These are phyloP conservation scores for Epinotia ramella DNA, from an alignment of 2,888 invertebrate species.

Conservation along the genomic window DNA sequence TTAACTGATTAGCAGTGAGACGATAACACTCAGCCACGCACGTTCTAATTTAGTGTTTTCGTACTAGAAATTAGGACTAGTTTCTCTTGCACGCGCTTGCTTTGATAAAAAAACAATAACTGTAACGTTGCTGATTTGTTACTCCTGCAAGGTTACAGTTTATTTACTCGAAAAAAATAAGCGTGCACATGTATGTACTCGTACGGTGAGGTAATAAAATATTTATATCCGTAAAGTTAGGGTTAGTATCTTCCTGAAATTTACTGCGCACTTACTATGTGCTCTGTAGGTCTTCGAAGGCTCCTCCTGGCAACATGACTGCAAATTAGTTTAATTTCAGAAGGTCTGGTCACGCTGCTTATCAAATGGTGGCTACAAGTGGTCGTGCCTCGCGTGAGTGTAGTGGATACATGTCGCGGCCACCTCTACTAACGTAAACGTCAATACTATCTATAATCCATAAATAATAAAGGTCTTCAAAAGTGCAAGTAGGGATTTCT, in stretches of 20 bases:
- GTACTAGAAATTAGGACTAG: constrained; percentile 56
- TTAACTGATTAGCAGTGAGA: constrained; percentile 78
- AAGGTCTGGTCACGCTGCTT: constrained; percentile 26
- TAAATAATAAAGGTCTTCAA: not conserved
- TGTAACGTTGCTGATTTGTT: constrained; percentile 77
- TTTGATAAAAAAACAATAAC: constrained; percentile 73
- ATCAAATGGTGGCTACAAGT: constrained; percentile 35
- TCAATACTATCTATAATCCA: constrained; percentile 6
- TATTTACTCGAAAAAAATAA: constrained; percentile 60
- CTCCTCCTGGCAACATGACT: not conserved
- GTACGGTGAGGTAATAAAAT: constrained; percentile 43
- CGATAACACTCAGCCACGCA: constrained; percentile 68
- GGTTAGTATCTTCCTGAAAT: constrained; percentile 33
- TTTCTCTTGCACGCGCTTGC: constrained; percentile 54
- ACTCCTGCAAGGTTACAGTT: constrained; percentile 71
- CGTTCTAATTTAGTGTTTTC: constrained; percentile 63
- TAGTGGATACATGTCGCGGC: constrained; percentile 11
- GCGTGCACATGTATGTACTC: constrained; percentile 36
- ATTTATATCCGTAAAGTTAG: constrained; percentile 43
- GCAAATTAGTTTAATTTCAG: constrained; percentile 12
- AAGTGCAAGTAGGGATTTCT: too few species aligned
- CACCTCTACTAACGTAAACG: constrained; percentile 22
- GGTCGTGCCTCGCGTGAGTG: constrained; percentile 19
- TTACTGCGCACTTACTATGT: constrained; percentile 23
- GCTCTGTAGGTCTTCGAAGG: constrained; percentile 13